A percentile compares a stretch with the other conserved stretches of the same genome.
Conservation (phyloP, 2,113 vertebrate genomes). For the Poeciliopsis turrubarensis region DNA sequence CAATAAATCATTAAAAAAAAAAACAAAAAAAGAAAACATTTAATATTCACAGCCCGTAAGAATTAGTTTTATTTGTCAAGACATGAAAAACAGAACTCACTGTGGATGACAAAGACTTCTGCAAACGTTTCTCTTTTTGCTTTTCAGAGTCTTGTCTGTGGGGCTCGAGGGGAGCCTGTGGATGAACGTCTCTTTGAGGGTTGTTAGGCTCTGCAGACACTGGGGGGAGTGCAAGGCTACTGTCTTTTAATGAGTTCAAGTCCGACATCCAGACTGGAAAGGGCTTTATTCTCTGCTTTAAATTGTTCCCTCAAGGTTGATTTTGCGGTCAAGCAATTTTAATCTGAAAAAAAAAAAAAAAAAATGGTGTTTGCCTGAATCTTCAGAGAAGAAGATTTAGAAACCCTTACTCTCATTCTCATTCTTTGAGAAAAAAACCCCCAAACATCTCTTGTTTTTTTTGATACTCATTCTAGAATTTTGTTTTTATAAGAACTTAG, state of each 20-base stretch:
- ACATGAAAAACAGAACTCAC: background rate
- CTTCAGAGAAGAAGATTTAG: background rate
- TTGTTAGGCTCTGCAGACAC: constrained; percentile 47
- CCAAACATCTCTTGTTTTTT: too few species aligned
- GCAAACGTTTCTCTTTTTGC: constrained; percentile 27
- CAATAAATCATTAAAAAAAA: too few species aligned
- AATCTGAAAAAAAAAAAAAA: too few species aligned
- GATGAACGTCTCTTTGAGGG: constrained; percentile 29
- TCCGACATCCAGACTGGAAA: background rate
- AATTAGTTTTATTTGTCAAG: background rate
- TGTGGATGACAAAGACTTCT: background rate
- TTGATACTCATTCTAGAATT: background rate
- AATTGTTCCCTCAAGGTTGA: too few species aligned
- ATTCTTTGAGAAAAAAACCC: too few species aligned
- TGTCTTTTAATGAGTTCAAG: too few species aligned
- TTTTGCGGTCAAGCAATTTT: too few species aligned
- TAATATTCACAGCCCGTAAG: background rate
- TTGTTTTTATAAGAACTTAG: background rate
- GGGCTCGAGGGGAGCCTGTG: constrained; percentile 34
- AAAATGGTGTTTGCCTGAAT: background rate
- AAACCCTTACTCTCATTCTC: background rate
- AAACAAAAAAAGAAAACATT: too few species aligned
- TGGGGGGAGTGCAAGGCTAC: constrained; percentile 65
- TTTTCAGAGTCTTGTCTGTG: constrained; percentile 28
- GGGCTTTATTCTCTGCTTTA: too few species aligned